phyloP scores from a whole-genome alignment of 2,888 invertebrate species.

The Heliconius ismenius region DNA sequence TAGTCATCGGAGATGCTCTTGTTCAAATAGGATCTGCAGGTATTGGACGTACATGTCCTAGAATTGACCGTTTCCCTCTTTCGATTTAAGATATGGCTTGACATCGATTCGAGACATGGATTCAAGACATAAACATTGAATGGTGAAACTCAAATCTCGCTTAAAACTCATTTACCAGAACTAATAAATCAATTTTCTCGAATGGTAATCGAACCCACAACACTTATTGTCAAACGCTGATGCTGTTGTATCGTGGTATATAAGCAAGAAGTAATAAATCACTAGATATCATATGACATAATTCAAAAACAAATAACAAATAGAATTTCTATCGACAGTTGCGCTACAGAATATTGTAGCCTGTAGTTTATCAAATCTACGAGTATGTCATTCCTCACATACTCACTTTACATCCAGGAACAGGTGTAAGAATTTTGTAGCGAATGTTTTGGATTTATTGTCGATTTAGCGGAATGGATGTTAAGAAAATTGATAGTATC shows the following conservation, averaged over 20 bases:
- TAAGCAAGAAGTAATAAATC: too few species aligned
- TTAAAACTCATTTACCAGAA: too few species aligned
- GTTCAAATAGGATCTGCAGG: neutral
- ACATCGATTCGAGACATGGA: too few species aligned
- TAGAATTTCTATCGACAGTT: neutral
- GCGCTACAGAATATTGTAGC: neutral
- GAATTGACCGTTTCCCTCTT: neutral
- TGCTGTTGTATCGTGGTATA: too few species aligned
- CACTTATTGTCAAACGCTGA: too few species aligned
- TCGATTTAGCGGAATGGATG: slow-evolving; percentile 40
- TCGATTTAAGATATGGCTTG: too few species aligned
- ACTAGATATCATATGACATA: too few species aligned
- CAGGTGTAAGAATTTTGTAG: slow-evolving; percentile 55
- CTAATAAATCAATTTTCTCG: too few species aligned
- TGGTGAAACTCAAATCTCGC: neutral
- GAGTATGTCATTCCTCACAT: slow-evolving; percentile 21
- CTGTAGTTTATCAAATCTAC: slow-evolving; percentile 2
- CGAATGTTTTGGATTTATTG: slow-evolving; percentile 44
- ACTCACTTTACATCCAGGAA: slow-evolving; percentile 45
- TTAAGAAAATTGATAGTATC: neutral
- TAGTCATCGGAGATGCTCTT: too few species aligned
- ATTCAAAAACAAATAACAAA: neutral
- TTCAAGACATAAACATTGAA: neutral
- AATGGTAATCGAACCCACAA: too few species aligned
- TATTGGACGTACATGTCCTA: too few species aligned